A percentile compares a stretch with the other conserved stretches of the same genome.
These are phyloP conservation scores for Harpalus rufipes DNA, from an alignment of 2,888 invertebrate species.

Conservation along the genomic window DNA sequence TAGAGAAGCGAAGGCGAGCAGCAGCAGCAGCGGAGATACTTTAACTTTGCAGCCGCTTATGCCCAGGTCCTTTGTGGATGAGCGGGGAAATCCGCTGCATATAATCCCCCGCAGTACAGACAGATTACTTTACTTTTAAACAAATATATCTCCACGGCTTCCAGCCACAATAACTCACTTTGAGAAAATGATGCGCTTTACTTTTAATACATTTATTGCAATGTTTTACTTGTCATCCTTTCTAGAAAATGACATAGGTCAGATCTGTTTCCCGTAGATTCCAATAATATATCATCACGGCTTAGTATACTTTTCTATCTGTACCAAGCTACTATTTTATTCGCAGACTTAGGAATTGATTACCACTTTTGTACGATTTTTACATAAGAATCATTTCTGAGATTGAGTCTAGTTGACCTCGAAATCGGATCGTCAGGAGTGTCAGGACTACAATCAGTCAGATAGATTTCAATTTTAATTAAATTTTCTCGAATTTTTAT, in stretches of 20 bases:
- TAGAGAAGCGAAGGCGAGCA: neutral
- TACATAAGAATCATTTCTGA: too few relatives aligned
- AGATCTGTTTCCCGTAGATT: neutral
- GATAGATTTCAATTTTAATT: too few relatives aligned
- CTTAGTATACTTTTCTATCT: too few relatives aligned
- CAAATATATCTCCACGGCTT: neutral
- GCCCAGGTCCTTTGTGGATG: neutral
- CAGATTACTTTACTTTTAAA: conserved; percentile 6
- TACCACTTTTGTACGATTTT: too few relatives aligned
- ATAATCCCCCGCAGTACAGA: neutral
- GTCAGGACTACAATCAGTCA: too few relatives aligned
- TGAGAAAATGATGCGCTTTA: neutral
- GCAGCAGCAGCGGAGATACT: neutral
- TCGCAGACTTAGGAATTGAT: too few relatives aligned
- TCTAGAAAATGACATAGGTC: too few relatives aligned
- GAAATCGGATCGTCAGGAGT: too few relatives aligned
- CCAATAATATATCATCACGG: too few relatives aligned
- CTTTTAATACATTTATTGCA: neutral
- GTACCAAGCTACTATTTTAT: too few relatives aligned
- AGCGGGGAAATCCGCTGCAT: neutral
- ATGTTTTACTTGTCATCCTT: neutral
- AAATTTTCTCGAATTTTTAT: too few relatives aligned
- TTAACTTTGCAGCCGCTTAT: neutral
- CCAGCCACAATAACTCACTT: neutral
- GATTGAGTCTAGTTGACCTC: too few relatives aligned